Percentiles rank a stretch among this genome's conserved stretches.
Conservation (phyloP, 1,140 invertebrate genomes). For the Drosophila leontia region DNA sequence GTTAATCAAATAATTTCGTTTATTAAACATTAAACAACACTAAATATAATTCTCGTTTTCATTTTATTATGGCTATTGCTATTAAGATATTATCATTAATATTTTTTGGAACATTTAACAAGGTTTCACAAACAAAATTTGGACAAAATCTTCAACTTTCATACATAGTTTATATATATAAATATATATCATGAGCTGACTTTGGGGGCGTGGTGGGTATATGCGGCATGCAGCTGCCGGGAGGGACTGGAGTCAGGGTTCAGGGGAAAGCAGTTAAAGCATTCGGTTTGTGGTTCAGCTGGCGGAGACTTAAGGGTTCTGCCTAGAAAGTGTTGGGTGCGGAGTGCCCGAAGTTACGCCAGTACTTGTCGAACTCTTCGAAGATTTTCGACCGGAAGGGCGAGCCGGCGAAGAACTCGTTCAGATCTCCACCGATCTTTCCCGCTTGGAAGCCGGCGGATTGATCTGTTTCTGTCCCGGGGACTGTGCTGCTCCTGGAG, state of each 20-base stretch:
- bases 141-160: constrained; percentile 18
- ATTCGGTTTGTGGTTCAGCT: constrained; percentile 59
- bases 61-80: constrained; percentile 26
- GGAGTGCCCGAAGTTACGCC: constrained; percentile 74
- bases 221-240: constrained; percentile 64
- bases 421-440: constrained; percentile 55
- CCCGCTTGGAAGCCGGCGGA: constrained; percentile 41
- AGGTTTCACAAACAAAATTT: constrained; percentile 58
- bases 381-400: constrained; percentile 76
- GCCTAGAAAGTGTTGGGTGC: constrained; percentile 50
- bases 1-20: constrained; percentile 75
- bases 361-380: constrained; percentile 82
- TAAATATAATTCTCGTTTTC: constrained; percentile 58
- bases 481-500: constrained; percentile 27
- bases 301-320: constrained; percentile 38
- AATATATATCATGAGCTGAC: constrained; percentile 21
- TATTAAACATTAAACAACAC: constrained; percentile 82
- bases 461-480: constrained; percentile 30
- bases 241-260: background rate
- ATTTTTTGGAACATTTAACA: constrained; percentile 60
- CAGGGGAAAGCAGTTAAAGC: constrained; percentile 34
- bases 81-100: constrained; percentile 44
- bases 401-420: constrained; percentile 74
- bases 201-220: constrained; percentile 17
- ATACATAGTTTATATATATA: constrained; percentile 26